Evolutionary conservation across 2,113 vertebrate genomes (phyloP), one percentile per base, ranked within the genome.

Genomic region (Uria lomvia): DNA sequence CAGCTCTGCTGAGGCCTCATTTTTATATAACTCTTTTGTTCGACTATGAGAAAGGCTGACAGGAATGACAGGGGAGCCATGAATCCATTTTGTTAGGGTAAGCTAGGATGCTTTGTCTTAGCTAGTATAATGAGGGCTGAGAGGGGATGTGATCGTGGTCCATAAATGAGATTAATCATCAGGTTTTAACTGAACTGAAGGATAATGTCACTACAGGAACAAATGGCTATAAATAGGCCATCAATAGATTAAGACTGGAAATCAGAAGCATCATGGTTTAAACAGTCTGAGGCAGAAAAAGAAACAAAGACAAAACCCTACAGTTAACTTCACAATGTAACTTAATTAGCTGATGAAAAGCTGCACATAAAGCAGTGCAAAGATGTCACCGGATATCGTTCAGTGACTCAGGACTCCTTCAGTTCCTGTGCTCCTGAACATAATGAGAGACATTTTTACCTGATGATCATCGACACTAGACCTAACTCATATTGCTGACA

Each of bases 221-320:
- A 80, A 63, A 66, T 36, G 26, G 7, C 15, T 77, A 50, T 47
- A 67, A 70, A 53, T 24, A 36, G 3, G 10, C 5, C 5, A 26
- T 58, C 0, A 1, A 15, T 56, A 50, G 4, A 40, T 93, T 58
- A 36, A 53, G 47, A 53, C 20, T 30, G 40, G 43, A 59, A 94
- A 79, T 62, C 12, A 71, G 73, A 84, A 83, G 2, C 19, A 49
- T 42, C 3, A 5, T 34, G 32, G 26, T 55, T 85, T 91, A 71
- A 92, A 74, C 30, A 45, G 22, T 24, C n/a, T 65, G 40, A 62
- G 40, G 11, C 11, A 52, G 16, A 6, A 53, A 55, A 73, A 52
- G 12, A 32, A 5, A 3, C 15, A 21, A 16, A 32, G 5, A 3
- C 15, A 21, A 14, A 1, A 1, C 9, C 5, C 14, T 7, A 2